Evolutionary conservation across 2,888 invertebrate genomes (phyloP), one percentile per base, ranked within the genome.

Genomic region (Heliconius ismenius): DNA sequence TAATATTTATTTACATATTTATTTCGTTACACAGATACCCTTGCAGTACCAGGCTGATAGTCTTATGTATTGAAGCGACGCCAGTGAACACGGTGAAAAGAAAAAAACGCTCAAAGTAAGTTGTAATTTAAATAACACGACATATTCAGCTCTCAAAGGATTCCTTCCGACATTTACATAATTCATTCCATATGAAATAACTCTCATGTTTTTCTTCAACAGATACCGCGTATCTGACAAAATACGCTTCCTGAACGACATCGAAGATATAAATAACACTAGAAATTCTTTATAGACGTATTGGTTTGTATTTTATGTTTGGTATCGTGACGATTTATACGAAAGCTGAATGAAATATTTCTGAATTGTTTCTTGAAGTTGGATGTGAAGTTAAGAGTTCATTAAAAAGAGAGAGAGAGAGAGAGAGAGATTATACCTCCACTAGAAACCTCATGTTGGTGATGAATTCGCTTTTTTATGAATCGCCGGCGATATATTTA

Each of bases 11-110:
- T 28, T 43, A 18, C 18, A 39, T 62, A 36, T 15, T 24, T 13
- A 32, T 68, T 76, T 79, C 77, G 82, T 83, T 79, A 85, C 84
- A 80, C 85, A 96, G 96, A 81, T 96, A 96, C 87, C 95, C 97
- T 68, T 99, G 99, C 94, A 97, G 97, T 92, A 97, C 97, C 90
- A 96, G 96, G 88, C 96, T 98, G 87, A 97, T 98, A 85, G 96
- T 99, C 78, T 95, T 99, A 65, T 99, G 99, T 91, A 96, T 99
- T 83, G 98, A 99, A 94, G 97, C 97, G 60, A 96, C 97, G 73
- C 95, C 95, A 67, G 95, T 95, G 81, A 94, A 95, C 82, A 94
- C 95, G 81, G 95, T 95, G 80, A 91, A 93, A 88, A 94, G 93
- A 95, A 95, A 93, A 95, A 95, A 90, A 89, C 89, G 93, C 88